phyloP scores from a whole-genome alignment of 2,113 vertebrate species.

The Neolamprologus toae region DNA sequence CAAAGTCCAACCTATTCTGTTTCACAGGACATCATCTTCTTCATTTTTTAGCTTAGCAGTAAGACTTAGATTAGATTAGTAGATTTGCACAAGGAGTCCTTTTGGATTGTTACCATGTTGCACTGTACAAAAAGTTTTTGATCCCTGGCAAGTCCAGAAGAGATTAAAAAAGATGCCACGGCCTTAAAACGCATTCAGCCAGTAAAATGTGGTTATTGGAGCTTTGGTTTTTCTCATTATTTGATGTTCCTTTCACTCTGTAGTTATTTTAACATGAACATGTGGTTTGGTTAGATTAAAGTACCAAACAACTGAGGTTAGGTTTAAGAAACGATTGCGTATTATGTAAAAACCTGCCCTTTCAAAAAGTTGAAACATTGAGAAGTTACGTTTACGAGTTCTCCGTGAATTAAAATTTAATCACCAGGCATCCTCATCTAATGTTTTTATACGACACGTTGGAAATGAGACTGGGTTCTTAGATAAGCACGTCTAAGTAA shows the following conservation, averaged over 20 bases:
- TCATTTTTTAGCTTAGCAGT: not conserved
- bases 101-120: not conserved
- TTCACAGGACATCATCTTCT: not conserved
- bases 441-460: not conserved
- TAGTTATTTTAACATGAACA: not conserved
- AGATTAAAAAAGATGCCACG: accelerated
- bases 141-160: not conserved
- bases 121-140: accelerated
- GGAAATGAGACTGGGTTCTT: not conserved
- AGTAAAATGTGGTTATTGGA: not conserved
- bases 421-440: not conserved
- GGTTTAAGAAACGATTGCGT: not conserved
- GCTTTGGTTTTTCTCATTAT: not conserved
- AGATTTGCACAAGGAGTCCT: not conserved
- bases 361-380: not conserved
- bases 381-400: not conserved
- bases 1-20: not conserved
- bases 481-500: not conserved
- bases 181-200: not conserved
- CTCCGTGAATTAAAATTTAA: not conserved
- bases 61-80: not conserved
- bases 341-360: not conserved
- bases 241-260: not conserved
- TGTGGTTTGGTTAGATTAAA: not conserved
- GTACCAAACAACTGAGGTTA: not conserved